phyloP scores from a whole-genome alignment of 2,888 invertebrate species.

The Pristionchus arcanus region DNA sequence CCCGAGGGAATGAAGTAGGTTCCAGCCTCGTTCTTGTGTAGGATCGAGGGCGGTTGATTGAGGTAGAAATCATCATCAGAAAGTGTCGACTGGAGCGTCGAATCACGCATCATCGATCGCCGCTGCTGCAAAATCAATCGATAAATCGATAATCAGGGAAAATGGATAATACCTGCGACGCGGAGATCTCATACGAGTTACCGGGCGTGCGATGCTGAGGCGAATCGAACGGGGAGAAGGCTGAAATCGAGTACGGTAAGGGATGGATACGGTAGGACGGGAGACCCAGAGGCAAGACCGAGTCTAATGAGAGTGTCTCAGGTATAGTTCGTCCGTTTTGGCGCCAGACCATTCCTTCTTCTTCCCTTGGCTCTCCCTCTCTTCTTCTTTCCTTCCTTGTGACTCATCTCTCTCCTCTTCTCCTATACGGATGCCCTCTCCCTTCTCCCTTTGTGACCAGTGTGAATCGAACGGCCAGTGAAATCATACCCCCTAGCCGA shows the following conservation, averaged over 20 bases:
- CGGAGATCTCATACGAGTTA: slow-evolving; percentile 52
- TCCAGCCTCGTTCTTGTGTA: slow-evolving; percentile 70
- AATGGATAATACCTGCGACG: slow-evolving; percentile 23
- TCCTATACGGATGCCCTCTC: slow-evolving; percentile 52
- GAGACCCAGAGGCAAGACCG: background rate
- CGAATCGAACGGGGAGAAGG: slow-evolving; percentile 38
- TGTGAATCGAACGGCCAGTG: slow-evolving; percentile 37
- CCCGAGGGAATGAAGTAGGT: slow-evolving; percentile 69
- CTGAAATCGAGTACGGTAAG: background rate
- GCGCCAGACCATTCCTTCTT: slow-evolving; percentile 41
- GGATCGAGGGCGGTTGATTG: slow-evolving; percentile 56
- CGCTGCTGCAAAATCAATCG: background rate
- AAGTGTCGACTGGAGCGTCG: slow-evolving; percentile 2
- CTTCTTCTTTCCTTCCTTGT: slow-evolving; percentile 28
- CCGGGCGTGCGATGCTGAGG: background rate
- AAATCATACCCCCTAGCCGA: slow-evolving; percentile 46
- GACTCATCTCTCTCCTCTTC: slow-evolving; percentile 30
- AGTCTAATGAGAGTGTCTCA: background rate
- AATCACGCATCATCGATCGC: slow-evolving; percentile 48
- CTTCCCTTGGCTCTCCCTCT: background rate
- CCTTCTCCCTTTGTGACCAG: slow-evolving; percentile 43
- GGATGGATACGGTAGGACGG: background rate
- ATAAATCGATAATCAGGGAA: background rate
- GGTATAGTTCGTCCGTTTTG: slow-evolving; percentile 16
- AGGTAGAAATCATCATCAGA: slow-evolving; percentile 54